Base-by-base conservation (phyloP, 2,888 invertebrate genomes). In the Serrognathus titanus region DNA sequence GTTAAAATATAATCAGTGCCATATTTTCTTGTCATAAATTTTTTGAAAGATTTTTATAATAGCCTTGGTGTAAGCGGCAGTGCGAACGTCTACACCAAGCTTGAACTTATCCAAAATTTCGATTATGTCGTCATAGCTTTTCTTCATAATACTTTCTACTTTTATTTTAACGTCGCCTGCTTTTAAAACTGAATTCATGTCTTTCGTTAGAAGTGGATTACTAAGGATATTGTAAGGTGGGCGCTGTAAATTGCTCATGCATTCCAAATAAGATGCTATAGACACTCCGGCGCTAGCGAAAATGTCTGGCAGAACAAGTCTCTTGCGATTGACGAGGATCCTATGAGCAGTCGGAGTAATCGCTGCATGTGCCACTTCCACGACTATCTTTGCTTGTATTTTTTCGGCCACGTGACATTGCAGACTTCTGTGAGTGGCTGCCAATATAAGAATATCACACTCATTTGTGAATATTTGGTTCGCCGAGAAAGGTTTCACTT, bases 291-390 rank as follows among this genome's bases (percentile, higher is more conserved):
- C 65, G 50, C 71, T 72, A 3, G 71, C 69, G 40, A 71, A 71
- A 48, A 78, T 67, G 62, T 76, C 76, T 3, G 78, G 78, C 12
- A 78, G 61, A 6, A 77, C 69, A 3, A 77, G 54, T 59, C 70
- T 73, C n/a, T 62, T 61, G 37, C 65, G 68, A 2, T 63, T 63
- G 0, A 64, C 60, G 16, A 77, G 62, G 50, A 74, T 73, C 65
- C 66, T 72, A 57, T 76, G 72, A 7, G 76, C 70, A 1, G 70
- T 66, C 0, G 77, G 77, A 1, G 74, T 71, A 5, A 76, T 61
- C 2, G 75, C 67, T 16, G 72, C 68, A 57, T 74, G 70, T 9
- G 75, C 70, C 6, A 72, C 75, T 63, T 78, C 78, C 2, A 77
- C 55, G 13, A 77, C 64, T 4, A 77, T 59, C 60, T 73, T 75